Base-by-base conservation (phyloP, 2,797 vertebrate species). In the Ataeniobius toweri region DNA sequence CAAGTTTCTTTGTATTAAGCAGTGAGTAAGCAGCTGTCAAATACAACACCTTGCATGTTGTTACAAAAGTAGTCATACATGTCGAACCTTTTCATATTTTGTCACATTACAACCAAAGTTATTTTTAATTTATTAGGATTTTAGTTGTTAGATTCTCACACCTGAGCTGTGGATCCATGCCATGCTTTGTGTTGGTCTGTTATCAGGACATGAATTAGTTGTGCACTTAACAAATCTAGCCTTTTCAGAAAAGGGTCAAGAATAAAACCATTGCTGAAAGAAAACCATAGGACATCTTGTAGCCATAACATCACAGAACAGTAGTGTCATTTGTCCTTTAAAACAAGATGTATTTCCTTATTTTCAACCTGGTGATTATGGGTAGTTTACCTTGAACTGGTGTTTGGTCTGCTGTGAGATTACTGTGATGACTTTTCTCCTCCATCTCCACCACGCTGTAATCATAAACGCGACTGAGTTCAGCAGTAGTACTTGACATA, bases 391-490 rank as follows among this genome's bases (percentile, higher is more conserved):
- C 85, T 92, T 94, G 89, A 83, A 73, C 83, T 89, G 65, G 67
- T 73, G 89, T 80, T 85, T 88, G 84, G 91, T 90, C 71, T 82
- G 59, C 84, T 92, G 85, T 90, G 91, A 93, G 93, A 95, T 81
- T 76, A 95, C 94, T 92, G 79, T 80, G 82, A 82, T 93, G 90
- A 91, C 92, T 94, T 50, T 93, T 89, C 41, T 44, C 22, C 65
- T 44, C 39, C 39, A 91, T 89, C 94, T 86, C 91, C 83, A 93
- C 94, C 94, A 93, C 91, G 92, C 94, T 88, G 91, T 95, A 94
- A 95, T 95, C 92, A 94, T 91, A 83, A 91, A 92, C 94, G 92
- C 90, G 88, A 92, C 20, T 68, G 65, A 41, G 39, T 41, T 68
- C 65, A 68, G 39, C 65, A 68, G 65, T 41, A 24, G 63, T 68